Conservation (phyloP, 2,888 invertebrate species). For the Ophion ventricosus region DNA sequence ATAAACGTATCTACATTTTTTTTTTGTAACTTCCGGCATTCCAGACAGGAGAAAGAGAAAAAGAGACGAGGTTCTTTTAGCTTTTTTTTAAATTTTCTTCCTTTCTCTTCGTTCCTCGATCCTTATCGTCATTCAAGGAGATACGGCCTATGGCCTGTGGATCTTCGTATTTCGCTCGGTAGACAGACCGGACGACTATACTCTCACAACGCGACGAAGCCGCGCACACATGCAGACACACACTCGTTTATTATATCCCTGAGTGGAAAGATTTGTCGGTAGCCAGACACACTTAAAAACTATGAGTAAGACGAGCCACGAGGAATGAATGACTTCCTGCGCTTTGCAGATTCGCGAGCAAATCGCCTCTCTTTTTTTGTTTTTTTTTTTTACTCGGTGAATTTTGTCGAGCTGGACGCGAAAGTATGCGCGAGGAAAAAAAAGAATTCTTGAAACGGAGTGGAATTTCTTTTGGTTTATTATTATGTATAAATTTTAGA, state of each 20-base stretch:
- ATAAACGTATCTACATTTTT: slow-evolving; percentile 42
- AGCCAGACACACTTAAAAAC: slow-evolving; percentile 36
- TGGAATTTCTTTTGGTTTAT: not conserved
- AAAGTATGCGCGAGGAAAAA: not conserved
- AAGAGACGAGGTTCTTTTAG: not conserved
- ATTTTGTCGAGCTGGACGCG: not conserved
- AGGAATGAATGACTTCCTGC: slow-evolving; percentile 54
- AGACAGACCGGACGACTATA: slow-evolving; percentile 53
- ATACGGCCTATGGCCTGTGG: slow-evolving; percentile 20
- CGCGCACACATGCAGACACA: not conserved
- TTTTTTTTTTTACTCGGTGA: slow-evolving; percentile 10
- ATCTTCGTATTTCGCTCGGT: slow-evolving; percentile 62
- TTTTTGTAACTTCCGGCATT: slow-evolving; percentile 55
- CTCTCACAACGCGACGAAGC: slow-evolving; percentile 8
- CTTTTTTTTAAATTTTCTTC: slow-evolving; percentile 11
- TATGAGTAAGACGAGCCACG: slow-evolving; percentile 46
- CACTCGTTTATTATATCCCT: slow-evolving; percentile 8
- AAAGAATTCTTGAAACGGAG: not conserved
- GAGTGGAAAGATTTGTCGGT: slow-evolving; percentile 56
- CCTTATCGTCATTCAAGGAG: slow-evolving; percentile 43
- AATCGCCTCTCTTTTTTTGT: not conserved
- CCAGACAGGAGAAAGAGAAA: slow-evolving; percentile 17
- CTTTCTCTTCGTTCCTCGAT: slow-evolving; percentile 37
- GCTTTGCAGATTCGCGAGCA: slow-evolving; percentile 36
- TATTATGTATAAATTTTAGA: not conserved